phyloP scores from a whole-genome alignment of 2,113 vertebrate genomes.

The Penelope pileata region DNA sequence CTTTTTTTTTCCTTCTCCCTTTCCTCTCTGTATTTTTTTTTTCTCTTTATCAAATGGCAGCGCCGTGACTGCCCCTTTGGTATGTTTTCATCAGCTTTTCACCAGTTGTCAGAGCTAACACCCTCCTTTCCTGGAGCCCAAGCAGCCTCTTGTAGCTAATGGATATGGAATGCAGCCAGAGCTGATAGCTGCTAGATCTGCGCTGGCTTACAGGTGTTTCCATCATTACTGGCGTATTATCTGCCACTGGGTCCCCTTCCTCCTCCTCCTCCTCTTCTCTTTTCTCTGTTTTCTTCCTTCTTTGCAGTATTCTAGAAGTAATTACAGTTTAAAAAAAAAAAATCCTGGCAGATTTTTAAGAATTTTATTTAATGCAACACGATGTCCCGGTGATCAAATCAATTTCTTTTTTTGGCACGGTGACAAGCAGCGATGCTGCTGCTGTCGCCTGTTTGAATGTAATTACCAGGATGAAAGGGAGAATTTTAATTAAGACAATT shows the following conservation, averaged over 20 bases:
- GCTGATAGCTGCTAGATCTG: conserved; percentile 72
- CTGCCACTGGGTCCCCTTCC: conserved; percentile 37
- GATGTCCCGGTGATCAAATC: conserved; percentile 74
- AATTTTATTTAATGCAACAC: conserved; percentile 65
- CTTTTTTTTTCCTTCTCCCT: neutral
- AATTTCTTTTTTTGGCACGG: conserved; percentile 65
- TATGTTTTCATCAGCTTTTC: conserved; percentile 77
- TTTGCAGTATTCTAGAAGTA: conserved; percentile 53
- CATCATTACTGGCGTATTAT: conserved; percentile 61
- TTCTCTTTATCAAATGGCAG: conserved; percentile 68
- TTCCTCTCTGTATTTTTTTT: neutral
- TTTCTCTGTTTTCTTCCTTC: conserved; percentile 14
- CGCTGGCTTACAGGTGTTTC: conserved; percentile 76
- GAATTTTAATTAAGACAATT: conserved; percentile 84
- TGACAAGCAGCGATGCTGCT: conserved; percentile 71
- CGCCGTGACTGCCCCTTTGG: conserved; percentile 63
- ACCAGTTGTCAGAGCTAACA: conserved; percentile 71
- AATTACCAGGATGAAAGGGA: conserved; percentile 80
- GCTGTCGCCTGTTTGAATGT: conserved; percentile 76
- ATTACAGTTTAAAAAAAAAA: conserved; percentile 52
- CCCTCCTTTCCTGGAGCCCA: conserved; percentile 66
- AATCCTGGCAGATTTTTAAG: conserved; percentile 36
- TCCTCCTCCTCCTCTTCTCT: conserved; percentile 25
- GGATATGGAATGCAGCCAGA: conserved; percentile 74
- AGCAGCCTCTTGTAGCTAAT: conserved; percentile 71